Evolutionary conservation across 1,140 invertebrate genomes (phyloP).

Genomic region (Euwallacea fornicatus): DNA sequence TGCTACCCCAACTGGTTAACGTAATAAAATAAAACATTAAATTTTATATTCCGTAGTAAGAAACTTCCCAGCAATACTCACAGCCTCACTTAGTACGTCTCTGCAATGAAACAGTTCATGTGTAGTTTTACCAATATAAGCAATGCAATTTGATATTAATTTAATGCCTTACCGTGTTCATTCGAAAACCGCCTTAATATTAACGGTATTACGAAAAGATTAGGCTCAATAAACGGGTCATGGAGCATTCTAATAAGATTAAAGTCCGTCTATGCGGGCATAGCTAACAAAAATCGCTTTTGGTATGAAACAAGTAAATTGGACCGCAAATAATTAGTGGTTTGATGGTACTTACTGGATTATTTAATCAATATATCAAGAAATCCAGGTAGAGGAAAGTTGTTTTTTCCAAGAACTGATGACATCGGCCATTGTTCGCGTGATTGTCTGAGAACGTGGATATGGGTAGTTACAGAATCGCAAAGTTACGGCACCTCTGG

Average conservation of each 20-base stretch:
- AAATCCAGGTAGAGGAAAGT: no score
- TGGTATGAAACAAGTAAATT: background rate
- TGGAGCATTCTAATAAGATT: constrained; percentile 8
- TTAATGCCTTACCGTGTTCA: constrained; percentile 19
- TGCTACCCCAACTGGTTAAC: background rate
- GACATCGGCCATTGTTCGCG: no score
- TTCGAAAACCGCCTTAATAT: constrained; percentile 19
- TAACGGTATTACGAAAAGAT: constrained; percentile 19
- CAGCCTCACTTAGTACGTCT: constrained; percentile 1
- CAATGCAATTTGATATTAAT: constrained; percentile 20
- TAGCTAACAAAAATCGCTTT: background rate
- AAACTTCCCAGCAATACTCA: background rate
- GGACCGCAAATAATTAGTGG: background rate
- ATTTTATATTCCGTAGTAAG: background rate
- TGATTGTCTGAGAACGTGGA: no score
- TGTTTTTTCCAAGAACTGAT: no score
- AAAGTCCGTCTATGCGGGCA: background rate
- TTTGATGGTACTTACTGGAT: no score
- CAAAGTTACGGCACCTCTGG: no score
- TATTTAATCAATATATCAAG: no score
- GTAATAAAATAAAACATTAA: no score
- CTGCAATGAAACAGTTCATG: constrained; percentile 1
- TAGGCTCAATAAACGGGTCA: constrained; percentile 5
- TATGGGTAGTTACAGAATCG: no score
- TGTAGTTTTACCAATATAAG: constrained; percentile 12